phyloP scores from a whole-genome alignment of 2,113 vertebrate genomes.

The Sinocyclocheilus anshuiensis region DNA sequence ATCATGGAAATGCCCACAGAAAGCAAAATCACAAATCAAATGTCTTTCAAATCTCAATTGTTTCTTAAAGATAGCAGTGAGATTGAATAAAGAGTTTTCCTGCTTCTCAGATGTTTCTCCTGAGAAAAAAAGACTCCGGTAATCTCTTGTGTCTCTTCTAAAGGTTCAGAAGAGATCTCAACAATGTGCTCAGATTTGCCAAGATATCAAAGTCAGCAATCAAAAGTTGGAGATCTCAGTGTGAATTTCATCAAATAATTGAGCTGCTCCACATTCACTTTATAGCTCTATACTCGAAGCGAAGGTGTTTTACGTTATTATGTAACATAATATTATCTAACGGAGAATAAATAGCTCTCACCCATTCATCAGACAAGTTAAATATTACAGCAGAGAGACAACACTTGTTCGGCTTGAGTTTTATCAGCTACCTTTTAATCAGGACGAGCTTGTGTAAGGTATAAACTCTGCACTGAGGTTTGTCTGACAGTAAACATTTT shows the following conservation, averaged over 20 bases:
- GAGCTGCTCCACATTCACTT: background rate
- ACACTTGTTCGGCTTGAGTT: slow-evolving; percentile 61
- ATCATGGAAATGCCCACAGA: background rate
- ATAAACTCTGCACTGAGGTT: slow-evolving; percentile 71
- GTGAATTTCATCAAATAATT: background rate
- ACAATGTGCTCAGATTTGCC: background rate
- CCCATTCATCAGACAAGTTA: slow-evolving; percentile 45
- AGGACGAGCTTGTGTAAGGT: slow-evolving; percentile 70
- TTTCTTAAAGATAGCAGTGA: background rate
- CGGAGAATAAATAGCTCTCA: background rate
- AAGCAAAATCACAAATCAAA: background rate
- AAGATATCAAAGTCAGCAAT: background rate
- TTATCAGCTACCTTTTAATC: slow-evolving; percentile 71
- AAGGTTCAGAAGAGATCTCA: background rate
- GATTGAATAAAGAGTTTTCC: background rate
- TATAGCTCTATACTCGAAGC: background rate
- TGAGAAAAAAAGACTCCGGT: background rate
- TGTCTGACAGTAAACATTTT: slow-evolving; percentile 74
- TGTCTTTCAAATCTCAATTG: background rate
- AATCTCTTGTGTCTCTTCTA: background rate
- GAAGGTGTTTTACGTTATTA: background rate
- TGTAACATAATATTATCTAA: slow-evolving; percentile 8
- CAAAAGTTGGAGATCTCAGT: no score
- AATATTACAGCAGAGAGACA: slow-evolving; percentile 37
- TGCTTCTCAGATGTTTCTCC: no score